Evolutionary conservation across 23 tunicate genomes (phyloP).

Genomic region (Diplosoma virens): DNA sequence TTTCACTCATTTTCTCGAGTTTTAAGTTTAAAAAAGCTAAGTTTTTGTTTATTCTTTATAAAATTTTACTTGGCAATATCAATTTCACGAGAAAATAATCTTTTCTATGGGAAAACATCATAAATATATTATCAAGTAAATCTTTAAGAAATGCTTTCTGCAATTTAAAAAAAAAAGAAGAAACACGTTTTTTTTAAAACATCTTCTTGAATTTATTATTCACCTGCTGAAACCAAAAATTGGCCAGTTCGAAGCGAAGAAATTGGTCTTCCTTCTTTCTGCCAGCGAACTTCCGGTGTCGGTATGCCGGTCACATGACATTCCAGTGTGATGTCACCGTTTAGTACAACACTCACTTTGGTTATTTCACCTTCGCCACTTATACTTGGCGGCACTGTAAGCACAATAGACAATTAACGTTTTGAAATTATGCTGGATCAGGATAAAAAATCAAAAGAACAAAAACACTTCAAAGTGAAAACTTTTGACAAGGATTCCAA

Average conservation of each 20-base stretch:
- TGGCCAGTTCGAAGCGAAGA: constrained; percentile 16
- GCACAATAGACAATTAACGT: no score
- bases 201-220: not conserved
- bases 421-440: no score
- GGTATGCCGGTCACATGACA: constrained; percentile 92
- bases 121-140: not conserved
- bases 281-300: constrained; percentile 76
- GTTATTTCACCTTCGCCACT: constrained; percentile 55
- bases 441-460: no score
- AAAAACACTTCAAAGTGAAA: no score
- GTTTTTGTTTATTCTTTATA: no score
- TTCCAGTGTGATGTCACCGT: constrained; percentile 63
- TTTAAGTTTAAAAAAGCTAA: no score
- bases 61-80: no score
- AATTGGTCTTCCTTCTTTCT: constrained; percentile 59
- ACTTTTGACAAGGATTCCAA: no score
- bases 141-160: not conserved
- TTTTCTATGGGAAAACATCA: not conserved
- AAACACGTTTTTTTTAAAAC: not conserved
- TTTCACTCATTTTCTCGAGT: no score
- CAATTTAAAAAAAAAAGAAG: not conserved
- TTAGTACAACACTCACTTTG: constrained; percentile 50
- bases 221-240: constrained; percentile 40
- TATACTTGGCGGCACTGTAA: constrained; percentile 59
- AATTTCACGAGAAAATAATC: no score